These are phyloP conservation scores for Leptobrachium leishanense DNA, from an alignment of 2,113 vertebrate genomes.

Conservation along the genomic window DNA sequence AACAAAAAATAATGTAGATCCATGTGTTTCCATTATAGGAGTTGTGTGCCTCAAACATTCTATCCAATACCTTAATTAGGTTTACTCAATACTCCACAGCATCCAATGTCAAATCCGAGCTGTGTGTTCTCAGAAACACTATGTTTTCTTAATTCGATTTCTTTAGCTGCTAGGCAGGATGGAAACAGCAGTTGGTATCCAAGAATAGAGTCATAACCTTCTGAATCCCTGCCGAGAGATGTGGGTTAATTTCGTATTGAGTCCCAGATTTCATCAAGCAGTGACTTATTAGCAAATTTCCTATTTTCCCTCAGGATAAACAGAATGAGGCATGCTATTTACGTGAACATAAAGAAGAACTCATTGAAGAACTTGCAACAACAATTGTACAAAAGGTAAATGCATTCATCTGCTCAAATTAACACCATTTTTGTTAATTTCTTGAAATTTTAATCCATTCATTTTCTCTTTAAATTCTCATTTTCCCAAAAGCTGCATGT, in stretches of 20 bases:
- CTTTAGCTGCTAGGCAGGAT: neutral
- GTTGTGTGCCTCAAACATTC: neutral
- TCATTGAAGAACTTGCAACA: constrained; percentile 92
- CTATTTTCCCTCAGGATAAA: constrained; percentile 77
- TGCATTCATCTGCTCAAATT: neutral
- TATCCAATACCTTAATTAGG: neutral
- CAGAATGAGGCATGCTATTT: constrained; percentile 95
- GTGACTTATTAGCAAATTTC: constrained; percentile 16
- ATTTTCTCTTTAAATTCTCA: neutral
- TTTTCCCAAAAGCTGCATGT: neutral
- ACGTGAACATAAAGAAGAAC: constrained; percentile 90
- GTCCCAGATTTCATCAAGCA: constrained; percentile 26
- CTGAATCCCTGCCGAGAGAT: neutral
- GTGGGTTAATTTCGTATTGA: constrained; percentile 26
- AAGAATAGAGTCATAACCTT: neutral
- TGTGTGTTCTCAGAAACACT: neutral
- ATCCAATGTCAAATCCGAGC: neutral
- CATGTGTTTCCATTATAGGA: neutral
- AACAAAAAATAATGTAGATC: too few species aligned
- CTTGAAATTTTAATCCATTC: neutral
- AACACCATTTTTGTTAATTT: neutral
- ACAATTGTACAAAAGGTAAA: constrained; percentile 94
- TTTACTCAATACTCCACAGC: neutral
- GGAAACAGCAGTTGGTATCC: neutral
- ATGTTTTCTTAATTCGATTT: neutral